A percentile compares a stretch with the other conserved stretches of the same genome.
Evolutionary conservation across 2,888 invertebrate genomes (phyloP).

Genomic region (Epistrophella euchroma): DNA sequence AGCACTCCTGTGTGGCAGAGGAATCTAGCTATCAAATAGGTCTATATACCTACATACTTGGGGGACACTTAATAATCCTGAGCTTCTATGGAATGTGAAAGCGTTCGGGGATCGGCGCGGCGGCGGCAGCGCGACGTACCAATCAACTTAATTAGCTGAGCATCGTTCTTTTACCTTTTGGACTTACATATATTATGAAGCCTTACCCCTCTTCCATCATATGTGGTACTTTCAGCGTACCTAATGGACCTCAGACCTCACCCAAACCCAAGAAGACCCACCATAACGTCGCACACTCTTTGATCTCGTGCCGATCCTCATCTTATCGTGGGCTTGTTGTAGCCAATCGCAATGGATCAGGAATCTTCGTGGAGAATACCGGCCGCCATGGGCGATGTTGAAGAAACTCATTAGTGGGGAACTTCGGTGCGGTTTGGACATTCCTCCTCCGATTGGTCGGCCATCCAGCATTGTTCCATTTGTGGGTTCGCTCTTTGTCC

Average conservation of each 20-base stretch:
- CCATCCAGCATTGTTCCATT: background rate
- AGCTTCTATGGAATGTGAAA: constrained; percentile 75
- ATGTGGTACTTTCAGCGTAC: background rate
- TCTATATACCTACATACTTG: constrained; percentile 11
- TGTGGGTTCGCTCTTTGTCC: constrained; percentile 40
- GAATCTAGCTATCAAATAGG: constrained; percentile 25
- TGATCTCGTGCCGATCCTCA: constrained; percentile 73
- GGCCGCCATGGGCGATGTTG: constrained; percentile 65
- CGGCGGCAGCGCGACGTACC: constrained; percentile 21
- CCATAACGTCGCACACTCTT: constrained; percentile 58
- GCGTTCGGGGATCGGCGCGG: constrained; percentile 13
- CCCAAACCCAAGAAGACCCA: constrained; percentile 53
- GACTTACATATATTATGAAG: background rate
- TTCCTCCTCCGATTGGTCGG: constrained; percentile 68
- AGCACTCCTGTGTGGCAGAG: constrained; percentile 61
- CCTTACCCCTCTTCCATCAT: constrained; percentile 20
- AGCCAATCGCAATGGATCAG: constrained; percentile 71
- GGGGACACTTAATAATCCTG: constrained; percentile 52
- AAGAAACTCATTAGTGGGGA: constrained; percentile 70
- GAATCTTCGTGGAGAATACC: constrained; percentile 58
- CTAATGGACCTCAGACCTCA: constrained; percentile 56
- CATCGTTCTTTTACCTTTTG: constrained; percentile 31
- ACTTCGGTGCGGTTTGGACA: constrained; percentile 38
- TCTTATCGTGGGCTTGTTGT: constrained; percentile 72
- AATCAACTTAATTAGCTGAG: constrained; percentile 71